Base-by-base conservation (phyloP, 2,113 vertebrate species). In the Hippocampus mohnikei region DNA sequence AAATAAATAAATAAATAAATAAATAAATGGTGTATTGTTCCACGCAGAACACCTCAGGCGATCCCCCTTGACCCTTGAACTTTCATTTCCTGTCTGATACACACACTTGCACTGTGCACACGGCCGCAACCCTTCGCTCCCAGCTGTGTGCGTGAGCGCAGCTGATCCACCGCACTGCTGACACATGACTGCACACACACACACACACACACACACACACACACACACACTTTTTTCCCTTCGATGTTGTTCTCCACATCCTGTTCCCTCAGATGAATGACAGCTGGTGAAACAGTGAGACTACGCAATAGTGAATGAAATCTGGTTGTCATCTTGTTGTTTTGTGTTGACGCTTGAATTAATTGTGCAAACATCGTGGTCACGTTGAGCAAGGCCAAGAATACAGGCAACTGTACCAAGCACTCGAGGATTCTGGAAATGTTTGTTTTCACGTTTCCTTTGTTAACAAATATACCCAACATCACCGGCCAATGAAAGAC, bases 81-180 rank as follows among this genome's bases (percentile, higher is more conserved):
- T 74, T 42, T 59, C 21, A 68, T 68, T 73, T 80, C 78, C 76
- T 71, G 55, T 40, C 55, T n/a, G 20, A 61, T n/a, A 63, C 71
- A 63, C 71, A 60, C 71, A 74, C 20, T 58, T 12, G 23, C 29
- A 21, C 33, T 10, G 15, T 55, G 44, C 2, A 1, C 44, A 8
- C 5, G 59, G 37, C 80, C 12, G 1, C 76, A 40, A 66, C 42
- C 10, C 27, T 7, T 70, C 3, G 74, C 80, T 76, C 69, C 66
- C 71, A 81, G 82, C 81, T 74, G 78, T 67, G 76, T 70, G 67
- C 73, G 63, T 67, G 73, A 72, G 44, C 29, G 68, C 86, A 86
- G 82, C 84, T 86, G 84, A 88, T 86, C 62, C 23, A 77, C 79
- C 79, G 55, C 75, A 61, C 66, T 74, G 27, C 70, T 21, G 55